Base-by-base conservation (phyloP, 2,113 vertebrate species). In the Vidua macroura region DNA sequence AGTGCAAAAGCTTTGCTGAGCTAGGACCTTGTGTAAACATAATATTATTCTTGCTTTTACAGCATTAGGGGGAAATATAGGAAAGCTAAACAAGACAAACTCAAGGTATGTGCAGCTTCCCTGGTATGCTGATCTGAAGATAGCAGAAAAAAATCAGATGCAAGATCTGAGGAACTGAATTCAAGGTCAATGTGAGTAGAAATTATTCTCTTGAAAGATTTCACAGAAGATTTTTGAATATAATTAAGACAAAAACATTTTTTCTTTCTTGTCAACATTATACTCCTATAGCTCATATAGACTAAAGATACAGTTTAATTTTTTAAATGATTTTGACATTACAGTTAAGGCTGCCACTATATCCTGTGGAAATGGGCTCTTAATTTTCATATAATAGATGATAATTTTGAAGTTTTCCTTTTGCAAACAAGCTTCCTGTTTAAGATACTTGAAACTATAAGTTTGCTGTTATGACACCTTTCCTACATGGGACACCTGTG, bases 281-380 rank as follows among this genome's bases (percentile, higher is more conserved):
- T 39, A 24, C 25, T 24, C 25, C 14, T 44, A 6, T 51, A 82
- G 23, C 3, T 39, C 7, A 24, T 56, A n/a, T 9, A 39, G 23
- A 85, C 44, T 25, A 37, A 68, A 74, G 23, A 35, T 11, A 22
- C 0, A 1, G 3, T 30, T 75, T 20, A 1, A 1, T 35, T 51
- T 27, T 66, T 64, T 7, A 1, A 5, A 53, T 17, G 0, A 64
- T 73, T 73, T 68, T 56, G 63, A 2, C 11, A 43, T 67, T 74
- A 13, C 14, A 25, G 6, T 39, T 77, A 63, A 64, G 28, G 6
- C 14, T 56, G 8, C 19, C 20, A 30, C 33, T 30, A 24, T 39
- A 30, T 49, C n/a, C 9, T 49, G 10, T 39, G 23, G 22, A 27
- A 24, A 48, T 44, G 5, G 21, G 27, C 28, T 73, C 14, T 56